A percentile compares a stretch with the other conserved stretches of the same genome.
Evolutionary conservation across 2,888 invertebrate species (phyloP).

Genomic region (Lycaena phlaeas): DNA sequence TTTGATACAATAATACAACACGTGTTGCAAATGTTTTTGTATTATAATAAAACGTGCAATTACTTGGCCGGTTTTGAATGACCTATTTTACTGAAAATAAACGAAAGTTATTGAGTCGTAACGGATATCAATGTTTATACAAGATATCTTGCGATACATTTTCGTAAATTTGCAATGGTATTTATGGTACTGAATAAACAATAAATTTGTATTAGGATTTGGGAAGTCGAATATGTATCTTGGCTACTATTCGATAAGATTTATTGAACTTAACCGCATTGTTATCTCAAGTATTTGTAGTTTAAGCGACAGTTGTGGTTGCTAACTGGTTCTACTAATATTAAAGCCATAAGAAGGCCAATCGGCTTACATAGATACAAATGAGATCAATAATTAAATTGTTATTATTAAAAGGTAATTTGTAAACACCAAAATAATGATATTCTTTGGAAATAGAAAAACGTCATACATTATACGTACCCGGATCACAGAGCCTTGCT

Average conservation of each 20-base stretch:
- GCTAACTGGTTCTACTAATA: not conserved
- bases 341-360: no score
- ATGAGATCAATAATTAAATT: no score
- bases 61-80: not conserved
- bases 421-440: no score
- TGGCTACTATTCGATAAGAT: conserved; percentile 5
- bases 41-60: not conserved
- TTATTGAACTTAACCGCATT: conserved; percentile 3
- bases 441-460: no score
- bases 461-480: no score
- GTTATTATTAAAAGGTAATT: no score
- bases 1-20: no score
- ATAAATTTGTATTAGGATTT: conserved; percentile 6
- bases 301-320: not conserved
- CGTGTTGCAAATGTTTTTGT: no score
- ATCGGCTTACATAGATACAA: no score
- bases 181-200: conserved; percentile 4
- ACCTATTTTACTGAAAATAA: not conserved
- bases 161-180: conserved; percentile 1
- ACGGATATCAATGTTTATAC: conserved; percentile 2
- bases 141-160: conserved; percentile 1
- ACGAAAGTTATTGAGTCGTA: not conserved
- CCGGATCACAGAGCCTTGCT: no score
- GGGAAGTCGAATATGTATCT: not conserved
- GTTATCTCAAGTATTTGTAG: not conserved